These are phyloP conservation scores for Agrotis puta DNA, from an alignment of 2,888 invertebrate species.

Conservation along the genomic window DNA sequence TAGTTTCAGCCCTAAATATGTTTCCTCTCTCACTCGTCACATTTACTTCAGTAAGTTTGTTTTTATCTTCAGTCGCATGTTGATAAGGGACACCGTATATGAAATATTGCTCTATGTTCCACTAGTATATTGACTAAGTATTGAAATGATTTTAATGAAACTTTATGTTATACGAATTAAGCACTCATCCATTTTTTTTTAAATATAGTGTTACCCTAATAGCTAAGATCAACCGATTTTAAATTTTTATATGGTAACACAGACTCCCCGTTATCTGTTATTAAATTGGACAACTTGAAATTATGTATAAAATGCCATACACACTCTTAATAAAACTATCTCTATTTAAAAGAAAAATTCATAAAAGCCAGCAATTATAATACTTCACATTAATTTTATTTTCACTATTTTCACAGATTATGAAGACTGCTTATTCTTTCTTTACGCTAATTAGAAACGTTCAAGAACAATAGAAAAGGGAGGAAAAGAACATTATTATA, in stretches of 20 bases:
- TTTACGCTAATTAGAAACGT: slow-evolving; percentile 79
- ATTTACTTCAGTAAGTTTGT: slow-evolving; percentile 75
- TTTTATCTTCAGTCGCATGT: neutral
- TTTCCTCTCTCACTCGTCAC: slow-evolving; percentile 78
- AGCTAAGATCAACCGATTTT: too few relatives aligned
- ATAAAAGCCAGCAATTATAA: slow-evolving; percentile 12
- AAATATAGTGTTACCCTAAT: too few relatives aligned
- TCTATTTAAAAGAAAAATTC: neutral
- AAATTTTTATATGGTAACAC: too few relatives aligned
- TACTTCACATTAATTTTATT: slow-evolving; percentile 5
- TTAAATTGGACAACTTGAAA: too few relatives aligned
- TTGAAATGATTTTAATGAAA: too few relatives aligned
- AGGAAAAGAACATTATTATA: slow-evolving; percentile 19
- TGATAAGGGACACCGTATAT: too few relatives aligned
- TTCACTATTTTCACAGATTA: slow-evolving; percentile 73
- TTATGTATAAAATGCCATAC: neutral
- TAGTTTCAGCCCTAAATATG: slow-evolving; percentile 76
- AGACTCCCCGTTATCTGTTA: too few relatives aligned
- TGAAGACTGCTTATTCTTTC: slow-evolving; percentile 84
- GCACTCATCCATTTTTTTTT: too few relatives aligned
- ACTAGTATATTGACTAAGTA: too few relatives aligned
- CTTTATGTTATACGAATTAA: too few relatives aligned
- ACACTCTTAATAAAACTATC: neutral
- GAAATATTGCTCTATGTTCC: too few relatives aligned
- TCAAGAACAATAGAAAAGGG: slow-evolving; percentile 62